A percentile compares a stretch with the other conserved stretches of the same genome.
Evolutionary conservation across 2,888 invertebrate species (phyloP).

Genomic region (Drosophila monieri): DNA sequence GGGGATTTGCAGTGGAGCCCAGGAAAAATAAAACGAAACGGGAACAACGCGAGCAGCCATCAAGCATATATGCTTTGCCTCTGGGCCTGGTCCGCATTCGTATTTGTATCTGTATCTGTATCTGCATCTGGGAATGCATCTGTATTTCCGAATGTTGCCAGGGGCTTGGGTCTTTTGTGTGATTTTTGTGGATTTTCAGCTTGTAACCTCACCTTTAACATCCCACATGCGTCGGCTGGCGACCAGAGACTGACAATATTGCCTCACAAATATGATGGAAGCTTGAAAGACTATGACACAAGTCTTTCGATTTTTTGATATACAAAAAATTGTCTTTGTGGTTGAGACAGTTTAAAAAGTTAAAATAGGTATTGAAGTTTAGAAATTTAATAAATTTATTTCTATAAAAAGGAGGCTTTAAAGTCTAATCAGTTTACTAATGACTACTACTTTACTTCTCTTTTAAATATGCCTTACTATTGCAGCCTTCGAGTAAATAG

Average conservation of each 20-base stretch:
- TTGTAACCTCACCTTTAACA: slow-evolving; percentile 82
- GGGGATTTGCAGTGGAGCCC: slow-evolving; percentile 28
- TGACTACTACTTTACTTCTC: too few species aligned
- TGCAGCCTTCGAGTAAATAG: too few species aligned
- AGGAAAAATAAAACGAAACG: slow-evolving; percentile 47
- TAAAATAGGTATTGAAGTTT: too few species aligned
- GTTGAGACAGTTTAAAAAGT: background rate
- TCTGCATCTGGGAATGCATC: slow-evolving; percentile 46
- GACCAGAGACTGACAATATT: slow-evolving; percentile 41
- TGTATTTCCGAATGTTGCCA: slow-evolving; percentile 9
- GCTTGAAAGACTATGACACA: background rate
- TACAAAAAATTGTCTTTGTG: too few species aligned
- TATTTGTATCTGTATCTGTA: slow-evolving; percentile 2
- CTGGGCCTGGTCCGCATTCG: slow-evolving; percentile 42
- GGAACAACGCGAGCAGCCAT: slow-evolving; percentile 76
- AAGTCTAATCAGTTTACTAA: too few species aligned
- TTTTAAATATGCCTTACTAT: too few species aligned
- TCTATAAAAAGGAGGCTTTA: too few species aligned
- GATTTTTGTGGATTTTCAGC: slow-evolving; percentile 49
- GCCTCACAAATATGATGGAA: slow-evolving; percentile 37
- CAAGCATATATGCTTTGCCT: slow-evolving; percentile 2
- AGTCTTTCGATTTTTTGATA: slow-evolving; percentile 13
- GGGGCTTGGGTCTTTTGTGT: slow-evolving; percentile 43
- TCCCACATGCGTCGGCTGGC: slow-evolving; percentile 77
- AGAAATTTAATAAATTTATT: too few species aligned